These are phyloP conservation scores for Leuciscus waleckii DNA, from an alignment of 2,797 vertebrate species.

Conservation along the genomic window DNA sequence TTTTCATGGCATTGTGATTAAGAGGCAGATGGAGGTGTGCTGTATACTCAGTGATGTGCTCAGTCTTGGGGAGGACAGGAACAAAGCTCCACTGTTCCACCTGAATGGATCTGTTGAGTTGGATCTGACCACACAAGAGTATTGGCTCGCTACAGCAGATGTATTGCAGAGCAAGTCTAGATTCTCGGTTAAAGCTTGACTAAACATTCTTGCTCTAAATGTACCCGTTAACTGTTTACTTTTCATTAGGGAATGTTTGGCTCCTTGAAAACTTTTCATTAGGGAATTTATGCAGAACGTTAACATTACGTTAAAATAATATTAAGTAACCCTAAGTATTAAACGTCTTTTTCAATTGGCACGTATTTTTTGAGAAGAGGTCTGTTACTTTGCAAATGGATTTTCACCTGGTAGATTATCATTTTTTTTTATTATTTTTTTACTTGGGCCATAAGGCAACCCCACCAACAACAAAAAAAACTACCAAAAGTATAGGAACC, in stretches of 20 bases:
- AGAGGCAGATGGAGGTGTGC: conserved; percentile 38
- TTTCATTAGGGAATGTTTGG: not conserved
- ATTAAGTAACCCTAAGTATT: not conserved
- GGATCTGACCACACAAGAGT: conserved; percentile 8
- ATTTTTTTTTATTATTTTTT: not conserved
- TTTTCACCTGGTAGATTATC: not conserved
- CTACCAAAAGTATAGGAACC: not conserved
- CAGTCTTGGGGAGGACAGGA: conserved; percentile 33
- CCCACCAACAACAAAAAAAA: not conserved
- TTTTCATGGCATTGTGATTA: conserved; percentile 34
- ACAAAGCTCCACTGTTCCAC: conserved; percentile 28
- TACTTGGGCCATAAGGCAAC: no score
- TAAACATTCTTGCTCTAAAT: not conserved
- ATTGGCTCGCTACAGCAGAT: conserved; percentile 12
- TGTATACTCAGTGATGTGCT: conserved; percentile 22
- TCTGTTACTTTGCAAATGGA: not conserved
- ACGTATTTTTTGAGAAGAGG: not conserved
- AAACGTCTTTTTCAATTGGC: not conserved
- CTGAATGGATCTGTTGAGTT: conserved; percentile 30
- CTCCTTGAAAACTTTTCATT: not conserved
- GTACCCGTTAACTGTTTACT: not conserved
- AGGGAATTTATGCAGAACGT: not conserved
- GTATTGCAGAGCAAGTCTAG: conserved; percentile 2
- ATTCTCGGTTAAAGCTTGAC: not conserved
- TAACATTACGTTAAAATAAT: not conserved